These are phyloP conservation scores for Triplophysa yarkandensis DNA, from an alignment of 2,797 vertebrate species.

Conservation along the genomic window DNA sequence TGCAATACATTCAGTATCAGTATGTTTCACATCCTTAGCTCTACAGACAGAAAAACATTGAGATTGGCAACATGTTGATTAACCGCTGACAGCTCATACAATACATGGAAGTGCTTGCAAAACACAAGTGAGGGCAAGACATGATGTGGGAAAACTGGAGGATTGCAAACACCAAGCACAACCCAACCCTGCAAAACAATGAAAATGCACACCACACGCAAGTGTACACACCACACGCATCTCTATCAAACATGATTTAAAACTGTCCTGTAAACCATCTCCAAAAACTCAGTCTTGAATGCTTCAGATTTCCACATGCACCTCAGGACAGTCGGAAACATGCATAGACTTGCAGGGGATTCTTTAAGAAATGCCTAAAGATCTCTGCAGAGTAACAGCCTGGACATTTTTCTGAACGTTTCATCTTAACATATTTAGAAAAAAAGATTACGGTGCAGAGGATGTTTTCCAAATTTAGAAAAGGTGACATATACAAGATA, in stretches of 20 bases:
- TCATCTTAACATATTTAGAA: background rate
- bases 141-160: constrained; percentile 13
- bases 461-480: constrained; percentile 9
- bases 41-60: background rate
- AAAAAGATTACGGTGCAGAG: constrained; percentile 11
- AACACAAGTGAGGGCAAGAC: background rate
- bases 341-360: constrained; percentile 37
- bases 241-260: background rate
- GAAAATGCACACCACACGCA: background rate
- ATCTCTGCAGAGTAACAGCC: background rate
- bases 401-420: background rate
- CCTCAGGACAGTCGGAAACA: background rate
- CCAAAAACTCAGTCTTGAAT: background rate
- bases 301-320: background rate
- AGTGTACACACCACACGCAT: background rate
- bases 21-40: no score
- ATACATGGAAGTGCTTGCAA: constrained; percentile 22
- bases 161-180: background rate
- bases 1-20: no score
- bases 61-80: constrained; percentile 7
- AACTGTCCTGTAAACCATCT: background rate
- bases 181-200: background rate
- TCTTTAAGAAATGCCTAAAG: constrained; percentile 4
- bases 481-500: constrained; percentile 8
- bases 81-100: background rate